phyloP scores from a whole-genome alignment of 2,113 vertebrate species.

The Polypterus senegalus region DNA sequence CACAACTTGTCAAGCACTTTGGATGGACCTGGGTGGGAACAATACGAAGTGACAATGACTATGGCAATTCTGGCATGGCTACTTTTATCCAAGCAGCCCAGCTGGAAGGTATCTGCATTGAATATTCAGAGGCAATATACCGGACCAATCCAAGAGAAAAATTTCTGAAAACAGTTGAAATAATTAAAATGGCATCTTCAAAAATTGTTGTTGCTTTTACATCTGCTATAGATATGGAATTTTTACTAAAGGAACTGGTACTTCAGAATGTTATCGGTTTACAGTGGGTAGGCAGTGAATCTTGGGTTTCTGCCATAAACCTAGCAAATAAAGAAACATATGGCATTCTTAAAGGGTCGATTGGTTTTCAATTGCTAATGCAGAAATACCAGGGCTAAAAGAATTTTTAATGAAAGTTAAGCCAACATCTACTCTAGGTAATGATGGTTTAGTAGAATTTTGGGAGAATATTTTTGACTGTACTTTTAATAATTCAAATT shows the following conservation, averaged over 20 bases:
- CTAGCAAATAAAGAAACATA: background rate
- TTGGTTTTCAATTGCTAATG: background rate
- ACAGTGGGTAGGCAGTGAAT: slow-evolving; percentile 6
- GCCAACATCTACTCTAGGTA: background rate
- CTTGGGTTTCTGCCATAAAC: background rate
- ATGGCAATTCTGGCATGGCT: slow-evolving; percentile 5
- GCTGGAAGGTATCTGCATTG: background rate
- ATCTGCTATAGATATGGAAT: background rate
- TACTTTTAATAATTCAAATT: background rate
- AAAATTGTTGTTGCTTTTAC: slow-evolving; percentile 8
- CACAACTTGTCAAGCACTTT: slow-evolving; percentile 9
- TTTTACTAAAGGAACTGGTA: background rate
- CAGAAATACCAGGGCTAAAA: background rate
- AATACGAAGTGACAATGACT: slow-evolving; percentile 4
- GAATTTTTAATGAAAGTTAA: slow-evolving; percentile 3
- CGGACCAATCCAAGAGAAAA: slow-evolving; percentile 3
- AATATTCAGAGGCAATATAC: background rate
- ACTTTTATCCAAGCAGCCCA: background rate
- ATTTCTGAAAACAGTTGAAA: slow-evolving; percentile 2
- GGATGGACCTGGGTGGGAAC: slow-evolving; percentile 18
- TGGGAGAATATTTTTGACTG: slow-evolving; percentile 3
- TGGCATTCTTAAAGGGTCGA: background rate
- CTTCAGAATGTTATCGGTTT: slow-evolving; percentile 5
- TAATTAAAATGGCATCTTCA: slow-evolving; percentile 1
- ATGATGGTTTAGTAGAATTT: background rate